Percentiles rank a stretch among this genome's conserved stretches.
Evolutionary conservation across 2,888 invertebrate genomes (phyloP).

Genomic region (Erebia aethiops): DNA sequence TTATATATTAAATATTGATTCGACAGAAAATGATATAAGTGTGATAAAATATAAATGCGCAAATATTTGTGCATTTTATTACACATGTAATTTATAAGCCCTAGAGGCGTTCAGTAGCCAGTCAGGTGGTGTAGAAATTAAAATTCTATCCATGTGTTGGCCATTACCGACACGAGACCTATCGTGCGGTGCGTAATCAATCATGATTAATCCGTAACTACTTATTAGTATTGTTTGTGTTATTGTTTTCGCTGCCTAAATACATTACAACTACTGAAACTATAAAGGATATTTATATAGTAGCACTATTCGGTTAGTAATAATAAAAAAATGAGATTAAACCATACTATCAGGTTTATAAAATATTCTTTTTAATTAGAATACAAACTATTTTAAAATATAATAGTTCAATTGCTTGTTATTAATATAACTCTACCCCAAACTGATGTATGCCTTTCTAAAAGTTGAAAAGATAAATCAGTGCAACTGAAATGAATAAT

Average conservation of each 20-base stretch:
- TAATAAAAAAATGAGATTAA: no score
- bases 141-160: slow-evolving; percentile 30
- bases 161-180: slow-evolving; percentile 34
- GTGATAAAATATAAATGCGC: no score
- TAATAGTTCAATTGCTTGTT: no score
- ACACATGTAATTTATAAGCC: slow-evolving; percentile 2
- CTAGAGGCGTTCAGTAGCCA: slow-evolving; percentile 26
- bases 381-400: no score
- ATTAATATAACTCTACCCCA: no score
- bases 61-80: background rate
- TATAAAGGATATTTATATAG: no score
- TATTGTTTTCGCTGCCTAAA: slow-evolving; percentile 2
- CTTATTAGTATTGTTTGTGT: background rate
- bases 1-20: no score
- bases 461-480: background rate
- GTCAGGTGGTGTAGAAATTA: slow-evolving; percentile 28
- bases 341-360: no score
- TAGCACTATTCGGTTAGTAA: no score
- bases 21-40: no score
- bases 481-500: background rate
- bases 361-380: no score
- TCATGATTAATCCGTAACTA: slow-evolving; percentile 27
- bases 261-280: background rate
- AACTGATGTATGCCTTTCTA: no score
- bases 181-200: slow-evolving; percentile 24